phyloP scores from a whole-genome alignment of 2,797 vertebrate species.

The Neosalanx taihuensis region DNA sequence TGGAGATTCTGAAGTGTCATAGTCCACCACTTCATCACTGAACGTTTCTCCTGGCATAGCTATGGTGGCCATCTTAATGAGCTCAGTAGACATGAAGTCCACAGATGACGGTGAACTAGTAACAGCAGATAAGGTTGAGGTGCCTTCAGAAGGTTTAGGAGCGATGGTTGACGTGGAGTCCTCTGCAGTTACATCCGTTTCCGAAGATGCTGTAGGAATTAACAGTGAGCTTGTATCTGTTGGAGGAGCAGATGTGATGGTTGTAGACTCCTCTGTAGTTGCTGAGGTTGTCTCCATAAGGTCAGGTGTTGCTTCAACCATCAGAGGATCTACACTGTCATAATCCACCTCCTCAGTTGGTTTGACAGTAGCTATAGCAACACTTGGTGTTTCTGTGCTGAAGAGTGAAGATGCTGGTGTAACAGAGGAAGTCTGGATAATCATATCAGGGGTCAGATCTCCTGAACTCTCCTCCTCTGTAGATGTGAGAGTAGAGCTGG shows the following conservation, averaged over 20 bases:
- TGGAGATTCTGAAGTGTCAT: background rate
- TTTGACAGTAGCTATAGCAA: background rate
- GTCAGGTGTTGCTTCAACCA: background rate
- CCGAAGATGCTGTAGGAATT: conserved; percentile 7
- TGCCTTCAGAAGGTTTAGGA: conserved; percentile 2
- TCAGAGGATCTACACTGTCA: background rate
- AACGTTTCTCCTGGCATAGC: background rate
- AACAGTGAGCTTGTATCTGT: background rate
- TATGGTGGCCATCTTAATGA: background rate
- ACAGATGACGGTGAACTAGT: no score
- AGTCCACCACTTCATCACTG: background rate
- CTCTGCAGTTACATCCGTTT: conserved; percentile 5
- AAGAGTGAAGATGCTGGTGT: background rate
- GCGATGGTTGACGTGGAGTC: background rate
- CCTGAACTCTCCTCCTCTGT: background rate
- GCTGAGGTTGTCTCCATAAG: background rate
- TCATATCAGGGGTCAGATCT: background rate
- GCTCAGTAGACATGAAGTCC: no score
- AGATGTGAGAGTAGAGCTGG: background rate
- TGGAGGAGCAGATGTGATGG: background rate
- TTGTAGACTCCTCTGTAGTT: conserved; percentile 4
- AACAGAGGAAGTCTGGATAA: background rate
- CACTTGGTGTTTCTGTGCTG: conserved; percentile 9
- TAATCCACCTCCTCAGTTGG: background rate
- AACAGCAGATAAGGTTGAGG: background rate